Base-by-base conservation (phyloP, 2,113 vertebrate species). In the Elephas maximus region DNA sequence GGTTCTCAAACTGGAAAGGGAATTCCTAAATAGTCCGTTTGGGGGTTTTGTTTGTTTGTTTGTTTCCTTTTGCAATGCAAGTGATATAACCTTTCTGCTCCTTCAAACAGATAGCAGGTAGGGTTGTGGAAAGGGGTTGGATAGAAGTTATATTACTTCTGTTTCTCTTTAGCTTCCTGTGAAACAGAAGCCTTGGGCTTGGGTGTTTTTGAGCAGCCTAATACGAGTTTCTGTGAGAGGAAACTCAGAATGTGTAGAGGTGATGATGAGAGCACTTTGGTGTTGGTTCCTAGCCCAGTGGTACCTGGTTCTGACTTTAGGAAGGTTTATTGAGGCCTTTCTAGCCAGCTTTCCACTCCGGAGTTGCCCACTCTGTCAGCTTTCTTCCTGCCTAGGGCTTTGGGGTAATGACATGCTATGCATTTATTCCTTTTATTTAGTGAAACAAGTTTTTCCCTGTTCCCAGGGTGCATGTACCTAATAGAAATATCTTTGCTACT, bases 401-500 rank as follows among this genome's bases (percentile, higher is more conserved):
- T 90, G 44, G 60, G 15, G 37, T 78, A 95, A 95, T 77, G 21
- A 7, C 28, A 74, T 62, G 23, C 53, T 88, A 74, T 69, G 60
- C 17, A 95, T 86, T 91, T 88, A 94, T 95, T 86, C 67, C 51
- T 95, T 95, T 95, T 53, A 93, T 96, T 88, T 88, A 82, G 48
- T 94, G 28, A 92, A 94, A 82, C 20, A 79, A 92, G 41, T 88
- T 73, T 87, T 96, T 91, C n/a, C 53, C 24, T 95, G 20, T 17
- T 85, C 48, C 33, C 82, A 91, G 53, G 20, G 8, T 93, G 1
- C 30, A 79, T 88, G 6, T 88, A 90, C 23, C 12, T 85, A 97
- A 91, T 85, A 94, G 62, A 91, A 96, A 87, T 82, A 94, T 53
- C 26, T n/a, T 37, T 78, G 30, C 67, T 82, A 28, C 53, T 98